phyloP scores from a whole-genome alignment of 2,888 invertebrate genomes.

The Megalurothrips usitatus region DNA sequence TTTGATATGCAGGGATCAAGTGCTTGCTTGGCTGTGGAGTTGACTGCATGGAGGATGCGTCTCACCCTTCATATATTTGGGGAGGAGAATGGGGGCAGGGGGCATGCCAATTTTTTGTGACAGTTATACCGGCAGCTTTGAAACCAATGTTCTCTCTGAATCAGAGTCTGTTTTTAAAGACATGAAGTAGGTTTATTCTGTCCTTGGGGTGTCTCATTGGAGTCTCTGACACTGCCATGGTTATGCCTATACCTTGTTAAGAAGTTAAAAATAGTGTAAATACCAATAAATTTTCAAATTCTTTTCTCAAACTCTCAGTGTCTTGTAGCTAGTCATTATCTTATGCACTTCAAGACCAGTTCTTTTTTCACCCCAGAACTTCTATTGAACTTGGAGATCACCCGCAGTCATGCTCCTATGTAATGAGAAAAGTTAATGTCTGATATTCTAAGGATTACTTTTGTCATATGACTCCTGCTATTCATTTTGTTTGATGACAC shows the following conservation, averaged over 20 bases:
- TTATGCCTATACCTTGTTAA: background rate
- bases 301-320: background rate
- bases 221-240: background rate
- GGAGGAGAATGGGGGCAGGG: too few relatives aligned
- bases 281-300: background rate
- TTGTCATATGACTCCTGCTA: background rate
- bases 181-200: background rate
- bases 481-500: background rate
- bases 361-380: background rate
- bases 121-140: background rate
- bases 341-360: background rate
- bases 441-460: background rate
- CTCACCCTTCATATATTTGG: too few relatives aligned
- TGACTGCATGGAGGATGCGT: too few relatives aligned
- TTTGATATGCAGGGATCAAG: background rate
- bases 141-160: background rate
- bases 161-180: background rate
- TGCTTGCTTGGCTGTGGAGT: too few relatives aligned
- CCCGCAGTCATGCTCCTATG: background rate
- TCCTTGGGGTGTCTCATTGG: background rate
- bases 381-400: background rate
- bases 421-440: background rate
- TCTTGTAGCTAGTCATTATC: slow-evolving; percentile 10
- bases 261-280: background rate
- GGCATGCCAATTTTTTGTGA: too few relatives aligned